Evolutionary conservation across 2,797 vertebrate genomes (phyloP).

Genomic region (Peromyscus aztecus): DNA sequence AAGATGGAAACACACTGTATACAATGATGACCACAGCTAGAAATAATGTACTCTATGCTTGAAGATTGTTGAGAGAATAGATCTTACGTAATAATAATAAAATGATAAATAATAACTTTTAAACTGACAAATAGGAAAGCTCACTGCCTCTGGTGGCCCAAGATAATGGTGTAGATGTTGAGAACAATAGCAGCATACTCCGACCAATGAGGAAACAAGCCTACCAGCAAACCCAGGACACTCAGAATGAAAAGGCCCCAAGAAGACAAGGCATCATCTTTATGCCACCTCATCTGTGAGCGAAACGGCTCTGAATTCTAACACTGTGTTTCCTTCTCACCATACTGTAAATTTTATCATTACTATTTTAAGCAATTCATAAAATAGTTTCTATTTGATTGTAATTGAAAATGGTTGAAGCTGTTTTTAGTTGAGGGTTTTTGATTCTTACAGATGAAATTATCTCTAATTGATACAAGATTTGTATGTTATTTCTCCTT

Average conservation of each 20-base stretch:
- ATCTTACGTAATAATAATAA: background rate
- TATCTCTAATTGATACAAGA: background rate
- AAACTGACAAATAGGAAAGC: background rate
- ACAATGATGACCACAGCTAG: background rate
- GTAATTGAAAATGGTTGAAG: background rate
- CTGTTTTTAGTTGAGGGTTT: background rate
- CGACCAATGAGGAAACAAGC: background rate
- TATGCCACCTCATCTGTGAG: background rate
- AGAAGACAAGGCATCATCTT: background rate
- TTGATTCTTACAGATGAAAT: background rate
- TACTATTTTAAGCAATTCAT: background rate
- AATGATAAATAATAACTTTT: background rate
- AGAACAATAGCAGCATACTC: background rate
- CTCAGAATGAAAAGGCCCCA: background rate
- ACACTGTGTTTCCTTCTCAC: background rate
- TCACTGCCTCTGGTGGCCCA: background rate
- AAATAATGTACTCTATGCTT: background rate
- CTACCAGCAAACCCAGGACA: background rate
- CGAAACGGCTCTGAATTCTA: background rate
- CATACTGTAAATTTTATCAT: background rate
- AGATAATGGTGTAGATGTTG: background rate
- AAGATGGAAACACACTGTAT: background rate
- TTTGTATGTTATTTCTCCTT: background rate
- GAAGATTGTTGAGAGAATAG: background rate
- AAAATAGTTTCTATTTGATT: background rate